Percentiles rank a stretch among this genome's conserved stretches.
phyloP scores from a whole-genome alignment of 2,797 vertebrate genomes.

The Leucoraja ocellata region DNA sequence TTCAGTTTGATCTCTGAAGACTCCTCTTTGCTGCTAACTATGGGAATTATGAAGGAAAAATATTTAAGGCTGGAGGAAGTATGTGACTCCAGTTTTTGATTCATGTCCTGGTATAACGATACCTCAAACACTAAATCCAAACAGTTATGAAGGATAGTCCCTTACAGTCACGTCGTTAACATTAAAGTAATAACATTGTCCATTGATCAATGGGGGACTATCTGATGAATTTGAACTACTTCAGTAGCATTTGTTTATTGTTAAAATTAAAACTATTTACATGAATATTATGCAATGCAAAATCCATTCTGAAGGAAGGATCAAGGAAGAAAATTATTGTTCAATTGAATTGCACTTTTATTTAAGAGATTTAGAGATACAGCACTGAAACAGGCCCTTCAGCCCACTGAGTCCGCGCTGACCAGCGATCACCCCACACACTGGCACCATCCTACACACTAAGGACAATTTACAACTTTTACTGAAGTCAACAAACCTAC shows the following conservation, averaged over 20 bases:
- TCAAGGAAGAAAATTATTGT: not conserved
- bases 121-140: conserved; percentile 20
- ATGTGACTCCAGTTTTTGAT: not conserved
- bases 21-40: not conserved
- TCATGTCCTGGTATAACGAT: not conserved
- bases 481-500: no score
- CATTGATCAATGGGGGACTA: not conserved
- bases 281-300: not conserved
- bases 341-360: not conserved
- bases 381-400: no score
- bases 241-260: not conserved
- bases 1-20: not conserved
- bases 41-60: not conserved
- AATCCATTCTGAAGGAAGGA: not conserved
- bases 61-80: not conserved
- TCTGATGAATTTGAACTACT: not conserved
- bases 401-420: no score
- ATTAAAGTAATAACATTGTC: not conserved
- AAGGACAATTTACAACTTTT: no score
- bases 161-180: not conserved
- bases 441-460: no score
- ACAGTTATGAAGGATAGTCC: not conserved
- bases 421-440: no score
- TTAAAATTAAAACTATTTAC: not conserved
- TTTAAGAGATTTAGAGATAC: no score